Conservation (phyloP, 1,140 invertebrate species). For the Galleria mellonella region DNA sequence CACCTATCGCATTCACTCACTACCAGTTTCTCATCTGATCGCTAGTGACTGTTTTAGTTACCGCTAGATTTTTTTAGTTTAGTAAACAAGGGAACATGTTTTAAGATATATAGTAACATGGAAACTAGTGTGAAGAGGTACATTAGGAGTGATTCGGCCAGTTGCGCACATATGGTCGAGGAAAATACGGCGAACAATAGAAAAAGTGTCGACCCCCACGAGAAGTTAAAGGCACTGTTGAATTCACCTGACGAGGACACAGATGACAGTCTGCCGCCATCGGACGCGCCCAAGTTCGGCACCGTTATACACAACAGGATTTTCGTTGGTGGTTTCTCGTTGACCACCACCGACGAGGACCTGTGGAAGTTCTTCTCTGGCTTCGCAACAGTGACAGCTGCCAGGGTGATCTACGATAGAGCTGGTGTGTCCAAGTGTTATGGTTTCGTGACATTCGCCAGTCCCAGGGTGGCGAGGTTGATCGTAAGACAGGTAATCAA, state of each 20-base stretch:
- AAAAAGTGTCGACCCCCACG: slow-evolving; percentile 56
- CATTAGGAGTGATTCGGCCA: slow-evolving; percentile 61
- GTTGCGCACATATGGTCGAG: slow-evolving; percentile 65
- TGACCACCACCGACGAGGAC: slow-evolving; percentile 89
- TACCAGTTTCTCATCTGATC: slow-evolving; percentile 40
- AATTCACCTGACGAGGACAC: slow-evolving; percentile 63
- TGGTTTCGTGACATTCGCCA: slow-evolving; percentile 94
- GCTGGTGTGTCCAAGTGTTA: slow-evolving; percentile 96
- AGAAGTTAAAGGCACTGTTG: slow-evolving; percentile 58
- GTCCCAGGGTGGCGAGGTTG: slow-evolving; percentile 61
- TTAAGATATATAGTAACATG: slow-evolving; percentile 34
- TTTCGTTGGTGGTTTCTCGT: slow-evolving; percentile 95
- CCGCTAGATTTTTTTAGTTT: slow-evolving; percentile 52
- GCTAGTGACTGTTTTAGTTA: slow-evolving; percentile 46
- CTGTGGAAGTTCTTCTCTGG: slow-evolving; percentile 87
- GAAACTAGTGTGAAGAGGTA: slow-evolving; percentile 54
- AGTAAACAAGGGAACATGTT: slow-evolving; percentile 68
- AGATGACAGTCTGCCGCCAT: slow-evolving; percentile 66
- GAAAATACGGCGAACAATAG: slow-evolving; percentile 50
- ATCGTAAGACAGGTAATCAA: slow-evolving; percentile 72
- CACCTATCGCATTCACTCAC: slow-evolving; percentile 20
- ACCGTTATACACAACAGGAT: slow-evolving; percentile 94
- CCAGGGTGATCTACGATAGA: slow-evolving; percentile 95
- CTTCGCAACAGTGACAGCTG: slow-evolving; percentile 93
- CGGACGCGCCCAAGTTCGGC: slow-evolving; percentile 82